These are phyloP conservation scores for Steatocranus sp. DNA, from an alignment of 2,797 vertebrate genomes.

Conservation along the genomic window DNA sequence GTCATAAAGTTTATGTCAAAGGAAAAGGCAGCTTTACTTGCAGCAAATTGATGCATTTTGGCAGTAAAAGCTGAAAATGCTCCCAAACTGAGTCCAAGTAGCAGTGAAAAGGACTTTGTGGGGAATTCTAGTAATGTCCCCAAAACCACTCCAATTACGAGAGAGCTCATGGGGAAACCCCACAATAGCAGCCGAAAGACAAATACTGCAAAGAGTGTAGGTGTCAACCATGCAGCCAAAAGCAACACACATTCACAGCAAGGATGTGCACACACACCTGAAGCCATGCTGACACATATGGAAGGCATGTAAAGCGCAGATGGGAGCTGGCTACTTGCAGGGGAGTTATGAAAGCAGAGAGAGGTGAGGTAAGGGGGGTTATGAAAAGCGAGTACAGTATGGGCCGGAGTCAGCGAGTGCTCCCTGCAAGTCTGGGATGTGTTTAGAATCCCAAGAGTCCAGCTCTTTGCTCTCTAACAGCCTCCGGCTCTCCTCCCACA, in stretches of 20 bases:
- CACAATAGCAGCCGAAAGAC: neutral
- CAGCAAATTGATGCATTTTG: neutral
- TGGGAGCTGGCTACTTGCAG: slow-evolving; percentile 22
- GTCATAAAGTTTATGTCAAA: neutral
- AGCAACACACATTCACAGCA: neutral
- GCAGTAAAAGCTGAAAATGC: neutral
- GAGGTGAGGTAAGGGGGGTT: neutral
- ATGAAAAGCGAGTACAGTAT: neutral
- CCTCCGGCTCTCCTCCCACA: slow-evolving; percentile 19
- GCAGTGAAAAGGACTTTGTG: neutral
- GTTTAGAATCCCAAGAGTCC: slow-evolving; percentile 16
- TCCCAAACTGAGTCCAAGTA: neutral
- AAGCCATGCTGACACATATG: slow-evolving; percentile 9
- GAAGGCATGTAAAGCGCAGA: slow-evolving; percentile 13
- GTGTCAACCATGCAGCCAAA: neutral
- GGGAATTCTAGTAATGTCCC: neutral
- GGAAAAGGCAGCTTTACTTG: neutral
- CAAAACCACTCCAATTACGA: slow-evolving; percentile 3
- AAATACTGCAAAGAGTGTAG: neutral
- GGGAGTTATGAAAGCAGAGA: slow-evolving; percentile 19
- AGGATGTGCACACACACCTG: slow-evolving; percentile 7
- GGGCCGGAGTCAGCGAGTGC: neutral
- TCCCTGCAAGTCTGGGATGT: slow-evolving; percentile 3
- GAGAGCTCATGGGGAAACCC: neutral
- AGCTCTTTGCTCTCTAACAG: slow-evolving; percentile 31